These are phyloP conservation scores for Liparis tanakae DNA, from an alignment of 2,797 vertebrate genomes.

Conservation along the genomic window DNA sequence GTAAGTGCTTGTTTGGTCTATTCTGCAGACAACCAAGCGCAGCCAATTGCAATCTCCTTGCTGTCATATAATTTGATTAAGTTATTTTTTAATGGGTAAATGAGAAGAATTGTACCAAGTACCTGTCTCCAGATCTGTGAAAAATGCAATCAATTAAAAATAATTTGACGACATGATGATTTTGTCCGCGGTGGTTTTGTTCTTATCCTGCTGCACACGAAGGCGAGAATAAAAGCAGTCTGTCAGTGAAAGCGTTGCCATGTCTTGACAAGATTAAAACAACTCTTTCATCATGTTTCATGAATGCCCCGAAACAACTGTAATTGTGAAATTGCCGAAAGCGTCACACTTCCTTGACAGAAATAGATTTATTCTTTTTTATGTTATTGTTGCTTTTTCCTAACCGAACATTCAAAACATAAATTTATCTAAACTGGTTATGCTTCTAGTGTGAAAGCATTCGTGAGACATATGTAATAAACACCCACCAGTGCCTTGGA, in stretches of 20 bases:
- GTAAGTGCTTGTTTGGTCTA: constrained; percentile 39
- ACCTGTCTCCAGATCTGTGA: constrained; percentile 17
- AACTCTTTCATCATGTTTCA: not conserved
- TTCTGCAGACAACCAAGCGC: constrained; percentile 30
- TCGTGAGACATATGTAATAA: not conserved
- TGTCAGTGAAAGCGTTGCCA: not conserved
- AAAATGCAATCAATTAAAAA: constrained; percentile 58
- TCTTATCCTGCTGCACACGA: constrained; percentile 1
- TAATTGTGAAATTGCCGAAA: constrained; percentile 13
- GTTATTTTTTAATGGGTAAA: constrained; percentile 37
- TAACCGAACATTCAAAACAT: constrained; percentile 20
- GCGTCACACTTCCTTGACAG: not conserved
- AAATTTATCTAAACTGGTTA: not conserved
- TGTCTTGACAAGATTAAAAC: constrained; percentile 1
- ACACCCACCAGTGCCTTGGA: not conserved
- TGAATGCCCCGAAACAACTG: not conserved
- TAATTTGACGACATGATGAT: constrained; percentile 15
- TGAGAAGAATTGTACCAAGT: constrained; percentile 25
- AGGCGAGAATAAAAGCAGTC: not conserved
- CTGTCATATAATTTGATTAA: constrained; percentile 20
- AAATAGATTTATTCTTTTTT: not conserved
- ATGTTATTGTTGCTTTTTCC: constrained; percentile 11
- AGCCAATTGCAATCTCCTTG: constrained; percentile 22
- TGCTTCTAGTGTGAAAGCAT: not conserved
- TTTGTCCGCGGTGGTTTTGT: constrained; percentile 40